Percentiles rank a stretch among this genome's conserved stretches.
These are phyloP conservation scores for Budorcas taxicolor DNA, from an alignment of 2,113 vertebrate species.

Conservation along the genomic window DNA sequence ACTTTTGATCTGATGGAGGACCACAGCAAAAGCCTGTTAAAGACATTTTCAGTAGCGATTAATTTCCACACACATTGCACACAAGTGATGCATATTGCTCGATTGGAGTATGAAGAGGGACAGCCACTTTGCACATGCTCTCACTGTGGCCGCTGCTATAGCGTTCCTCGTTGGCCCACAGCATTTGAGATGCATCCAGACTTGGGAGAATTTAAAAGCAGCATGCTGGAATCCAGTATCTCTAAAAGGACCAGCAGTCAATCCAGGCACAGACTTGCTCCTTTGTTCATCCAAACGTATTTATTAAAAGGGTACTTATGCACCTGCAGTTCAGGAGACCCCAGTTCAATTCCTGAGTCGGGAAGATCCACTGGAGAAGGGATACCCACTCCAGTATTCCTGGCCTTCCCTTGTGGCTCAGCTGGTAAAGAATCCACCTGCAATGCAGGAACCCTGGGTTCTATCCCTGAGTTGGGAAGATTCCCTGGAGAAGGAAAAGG, in stretches of 20 bases:
- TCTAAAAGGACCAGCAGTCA: background rate
- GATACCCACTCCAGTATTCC: background rate
- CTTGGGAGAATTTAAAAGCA: background rate
- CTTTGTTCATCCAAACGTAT: background rate
- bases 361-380: background rate
- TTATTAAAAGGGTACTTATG: background rate
- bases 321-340: background rate
- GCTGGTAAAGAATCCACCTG: background rate
- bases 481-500: background rate
- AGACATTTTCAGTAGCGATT: background rate
- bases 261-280: background rate
- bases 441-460: background rate
- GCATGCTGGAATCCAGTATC: background rate
- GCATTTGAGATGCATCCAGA: no score
- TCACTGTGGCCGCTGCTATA: accelerated
- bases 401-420: background rate
- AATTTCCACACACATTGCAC: background rate
- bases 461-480: background rate
- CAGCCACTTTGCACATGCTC: background rate
- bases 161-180: accelerated
- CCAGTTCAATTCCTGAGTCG: background rate
- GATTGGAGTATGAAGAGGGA: background rate
- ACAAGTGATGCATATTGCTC: background rate
- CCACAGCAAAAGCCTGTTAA: background rate
- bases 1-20: background rate